phyloP scores from a whole-genome alignment of 2,113 vertebrate species.

The Hucho hucho region DNA sequence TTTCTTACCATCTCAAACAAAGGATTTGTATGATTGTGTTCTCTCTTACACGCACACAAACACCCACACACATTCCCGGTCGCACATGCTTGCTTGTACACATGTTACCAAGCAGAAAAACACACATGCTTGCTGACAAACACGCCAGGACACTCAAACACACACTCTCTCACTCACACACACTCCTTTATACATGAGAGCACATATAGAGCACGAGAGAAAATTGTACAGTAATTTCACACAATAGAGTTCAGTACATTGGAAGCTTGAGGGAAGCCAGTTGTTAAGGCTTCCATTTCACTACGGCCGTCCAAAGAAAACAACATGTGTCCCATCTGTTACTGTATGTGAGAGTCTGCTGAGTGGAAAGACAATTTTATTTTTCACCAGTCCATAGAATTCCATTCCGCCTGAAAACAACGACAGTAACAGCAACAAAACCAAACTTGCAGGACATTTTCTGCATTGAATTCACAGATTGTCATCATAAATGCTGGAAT shows the following conservation, averaged over 20 bases:
- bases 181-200: constrained; percentile 33
- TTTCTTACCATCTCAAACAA: constrained; percentile 46
- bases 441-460: constrained; percentile 16
- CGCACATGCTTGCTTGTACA: constrained; percentile 2
- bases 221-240: constrained; percentile 47
- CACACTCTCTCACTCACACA: constrained; percentile 7
- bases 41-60: constrained; percentile 19
- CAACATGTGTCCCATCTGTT: constrained; percentile 24
- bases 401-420: constrained; percentile 14
- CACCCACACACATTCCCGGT: constrained; percentile 19
- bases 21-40: constrained; percentile 40
- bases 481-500: constrained; percentile 55
- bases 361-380: constrained; percentile 12
- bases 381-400: constrained; percentile 7
- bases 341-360: neutral
- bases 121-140: constrained; percentile 7
- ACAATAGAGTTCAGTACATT: constrained; percentile 40
- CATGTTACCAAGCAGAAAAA: neutral
- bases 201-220: constrained; percentile 51
- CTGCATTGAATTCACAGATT: constrained; percentile 50
- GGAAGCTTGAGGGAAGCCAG: constrained; percentile 26
- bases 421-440: constrained; percentile 11
- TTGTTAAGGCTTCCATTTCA: constrained; percentile 39
- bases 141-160: constrained; percentile 11
- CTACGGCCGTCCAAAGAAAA: constrained; percentile 20